These are phyloP conservation scores for Antheraea pernyi DNA, from an alignment of 1,140 invertebrate genomes.

Conservation along the genomic window DNA sequence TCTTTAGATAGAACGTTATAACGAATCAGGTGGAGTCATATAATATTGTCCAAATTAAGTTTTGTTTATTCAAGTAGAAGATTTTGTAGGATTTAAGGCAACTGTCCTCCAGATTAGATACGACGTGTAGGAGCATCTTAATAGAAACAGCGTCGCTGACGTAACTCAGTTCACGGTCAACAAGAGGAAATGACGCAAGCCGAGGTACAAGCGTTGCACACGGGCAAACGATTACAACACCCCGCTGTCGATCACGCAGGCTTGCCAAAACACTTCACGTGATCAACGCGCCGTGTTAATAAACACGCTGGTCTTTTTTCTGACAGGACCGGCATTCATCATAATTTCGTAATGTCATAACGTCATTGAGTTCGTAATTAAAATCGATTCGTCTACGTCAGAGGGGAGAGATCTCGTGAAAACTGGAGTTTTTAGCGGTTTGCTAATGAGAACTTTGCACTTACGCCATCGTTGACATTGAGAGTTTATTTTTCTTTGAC, in stretches of 20 bases:
- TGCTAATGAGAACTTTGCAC: conserved; percentile 18
- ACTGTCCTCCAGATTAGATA: conserved; percentile 33
- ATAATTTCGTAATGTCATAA: conserved; percentile 7
- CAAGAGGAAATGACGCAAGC: conserved; percentile 74
- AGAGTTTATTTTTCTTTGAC: conserved; percentile 13
- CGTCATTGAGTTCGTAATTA: conserved; percentile 13
- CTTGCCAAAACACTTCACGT: conserved; percentile 59
- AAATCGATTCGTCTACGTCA: conserved; percentile 12
- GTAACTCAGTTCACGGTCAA: conserved; percentile 73
- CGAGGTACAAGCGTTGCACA: conserved; percentile 31
- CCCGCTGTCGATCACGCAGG: conserved; percentile 24
- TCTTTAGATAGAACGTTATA: too few relatives aligned
- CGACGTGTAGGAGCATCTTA: conserved; percentile 65
- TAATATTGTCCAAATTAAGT: not conserved
- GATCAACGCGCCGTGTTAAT: conserved; percentile 20
- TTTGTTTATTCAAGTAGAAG: not conserved
- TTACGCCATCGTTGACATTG: conserved; percentile 31
- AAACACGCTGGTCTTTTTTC: conserved; percentile 1
- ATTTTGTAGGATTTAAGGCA: conserved; percentile 6
- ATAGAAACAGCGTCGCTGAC: conserved; percentile 47
- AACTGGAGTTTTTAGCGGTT: conserved; percentile 17
- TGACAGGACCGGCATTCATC: not conserved
- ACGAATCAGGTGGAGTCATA: not conserved
- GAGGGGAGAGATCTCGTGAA: conserved; percentile 3
- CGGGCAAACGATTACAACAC: conserved; percentile 43